phyloP scores from a whole-genome alignment of 2,797 vertebrate genomes.

The Myripristis jacobus region DNA sequence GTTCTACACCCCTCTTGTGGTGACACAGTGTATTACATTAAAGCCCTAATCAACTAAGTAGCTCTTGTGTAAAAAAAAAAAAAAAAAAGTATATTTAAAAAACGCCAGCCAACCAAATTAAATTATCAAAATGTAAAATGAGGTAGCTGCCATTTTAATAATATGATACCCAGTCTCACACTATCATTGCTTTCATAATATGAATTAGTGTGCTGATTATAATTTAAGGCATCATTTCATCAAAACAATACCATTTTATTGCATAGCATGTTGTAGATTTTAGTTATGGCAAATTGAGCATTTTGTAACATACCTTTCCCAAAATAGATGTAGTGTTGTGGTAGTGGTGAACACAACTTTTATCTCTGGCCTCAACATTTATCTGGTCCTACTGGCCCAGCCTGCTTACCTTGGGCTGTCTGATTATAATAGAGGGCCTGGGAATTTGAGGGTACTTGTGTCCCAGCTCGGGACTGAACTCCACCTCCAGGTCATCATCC shows the following conservation, averaged over 20 bases:
- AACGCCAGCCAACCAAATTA: too few species aligned
- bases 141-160: too few species aligned
- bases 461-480: constrained; percentile 58
- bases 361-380: too few species aligned
- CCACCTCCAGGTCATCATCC: constrained; percentile 65
- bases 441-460: constrained; percentile 80
- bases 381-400: not conserved
- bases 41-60: not conserved
- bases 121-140: too few species aligned
- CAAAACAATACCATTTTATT: too few species aligned
- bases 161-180: not conserved
- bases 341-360: too few species aligned
- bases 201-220: not conserved
- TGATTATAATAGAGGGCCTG: constrained; percentile 83
- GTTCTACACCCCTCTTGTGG: constrained; percentile 65
- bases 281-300: too few species aligned
- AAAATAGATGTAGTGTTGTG: too few species aligned
- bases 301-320: too few species aligned
- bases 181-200: not conserved
- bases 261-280: too few species aligned
- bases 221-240: not conserved
- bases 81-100: too few species aligned
- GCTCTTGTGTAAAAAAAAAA: too few species aligned
- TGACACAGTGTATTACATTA: constrained; percentile 35
- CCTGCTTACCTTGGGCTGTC: constrained; percentile 71